A percentile compares a stretch with the other conserved stretches of the same genome.
phyloP scores from a whole-genome alignment of 2,113 vertebrate genomes.

The Nestor notabilis region DNA sequence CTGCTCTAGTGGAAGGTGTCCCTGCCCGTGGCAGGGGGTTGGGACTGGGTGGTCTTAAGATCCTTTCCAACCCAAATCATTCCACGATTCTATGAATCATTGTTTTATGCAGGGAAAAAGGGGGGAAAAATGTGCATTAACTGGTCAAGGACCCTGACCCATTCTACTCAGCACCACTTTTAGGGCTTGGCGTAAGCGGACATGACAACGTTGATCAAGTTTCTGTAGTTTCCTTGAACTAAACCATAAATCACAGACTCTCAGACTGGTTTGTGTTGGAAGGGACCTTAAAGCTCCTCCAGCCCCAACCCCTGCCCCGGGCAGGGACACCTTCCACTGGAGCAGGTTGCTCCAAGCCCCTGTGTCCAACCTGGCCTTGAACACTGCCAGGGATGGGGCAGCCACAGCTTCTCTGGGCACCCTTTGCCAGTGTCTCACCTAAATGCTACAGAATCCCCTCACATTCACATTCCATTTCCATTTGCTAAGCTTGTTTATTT shows the following conservation, averaged over 20 bases:
- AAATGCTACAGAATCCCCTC: background rate
- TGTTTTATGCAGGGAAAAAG: background rate
- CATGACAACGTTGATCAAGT: background rate
- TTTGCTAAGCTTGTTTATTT: background rate
- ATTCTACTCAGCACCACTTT: rapidly evolving
- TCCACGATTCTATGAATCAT: background rate
- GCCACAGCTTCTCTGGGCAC: background rate
- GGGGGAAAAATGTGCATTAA: background rate
- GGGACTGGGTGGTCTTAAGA: background rate
- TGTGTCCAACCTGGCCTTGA: background rate
- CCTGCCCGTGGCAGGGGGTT: background rate
- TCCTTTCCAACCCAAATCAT: background rate
- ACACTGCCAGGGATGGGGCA: background rate
- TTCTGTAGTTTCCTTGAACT: background rate
- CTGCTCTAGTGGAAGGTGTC: background rate
- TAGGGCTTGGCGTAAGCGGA: background rate
- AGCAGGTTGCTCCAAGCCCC: too few relatives aligned
- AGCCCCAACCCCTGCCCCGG: too few relatives aligned
- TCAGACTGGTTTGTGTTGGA: too few relatives aligned
- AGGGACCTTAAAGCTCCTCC: too few relatives aligned
- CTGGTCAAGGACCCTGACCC: background rate
- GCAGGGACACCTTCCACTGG: too few relatives aligned
- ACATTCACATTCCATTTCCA: rapidly evolving
- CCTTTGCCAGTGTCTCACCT: background rate
- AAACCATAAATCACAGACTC: too few relatives aligned